Evolutionary conservation across 2,113 vertebrate species (phyloP), one percentile per base, ranked within the genome.

Genomic region (Antechinus stuartii): DNA sequence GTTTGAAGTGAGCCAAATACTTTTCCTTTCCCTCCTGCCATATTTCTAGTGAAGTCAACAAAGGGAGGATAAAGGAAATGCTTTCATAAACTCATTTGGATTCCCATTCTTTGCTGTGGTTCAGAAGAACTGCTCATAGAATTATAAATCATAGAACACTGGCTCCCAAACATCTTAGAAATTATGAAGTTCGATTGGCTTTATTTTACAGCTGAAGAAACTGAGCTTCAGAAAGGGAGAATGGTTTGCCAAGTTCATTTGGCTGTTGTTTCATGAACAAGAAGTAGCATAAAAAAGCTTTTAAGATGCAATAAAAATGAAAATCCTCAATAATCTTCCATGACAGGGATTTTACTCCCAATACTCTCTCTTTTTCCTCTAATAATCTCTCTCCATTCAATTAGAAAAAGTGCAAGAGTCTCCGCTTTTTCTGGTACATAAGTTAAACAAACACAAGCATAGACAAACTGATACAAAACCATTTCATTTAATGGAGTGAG

Each of bases 31-130:
- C 68, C 84, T 97, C 91, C 94, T 89, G 92, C 50, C n/a, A 14
- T 10, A 49, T 95, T 96, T 98, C 95, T 92, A 93, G 92, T 35
- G 52, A 93, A 92, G 90, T 30, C 6, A 53, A 96, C 96, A 26
- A 35, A 96, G 96, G 91, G 92, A 95, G 93, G 97, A 30, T 26
- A 55, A 91, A 91, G 49, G 22, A 96, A 95, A 0, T 30, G 46
- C 56, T 42, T 55, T 96, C 52, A 50, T 3, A 53, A 57, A 90
- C 0, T 25, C 56, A 46, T 89, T 90, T 42, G 92, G 27, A 92
- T 14, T 35, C 8, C 7, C 12, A 50, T 96, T 92, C 24, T 93
- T 27, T 96, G 92, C 94, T 23, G 90, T 96, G 6, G 1, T 76
- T 95, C 24, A 54, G 8, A 2, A 92, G 24, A 91, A 26, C n/a